phyloP scores from a whole-genome alignment of 2,888 invertebrate species.

The Lycaena phlaeas region DNA sequence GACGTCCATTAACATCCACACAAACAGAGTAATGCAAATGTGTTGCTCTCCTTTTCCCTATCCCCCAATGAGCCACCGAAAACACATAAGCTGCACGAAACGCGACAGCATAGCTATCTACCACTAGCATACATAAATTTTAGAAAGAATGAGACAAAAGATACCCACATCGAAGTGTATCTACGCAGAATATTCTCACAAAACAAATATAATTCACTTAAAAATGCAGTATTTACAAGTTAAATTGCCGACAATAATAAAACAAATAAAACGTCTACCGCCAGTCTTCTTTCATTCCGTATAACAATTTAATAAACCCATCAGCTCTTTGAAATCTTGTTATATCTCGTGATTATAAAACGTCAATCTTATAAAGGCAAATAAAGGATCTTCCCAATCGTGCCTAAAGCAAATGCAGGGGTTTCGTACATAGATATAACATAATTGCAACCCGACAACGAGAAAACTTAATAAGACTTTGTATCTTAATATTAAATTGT shows the following conservation, averaged over 20 bases:
- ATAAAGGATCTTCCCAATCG: constrained; percentile 31
- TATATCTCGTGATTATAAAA: constrained; percentile 39
- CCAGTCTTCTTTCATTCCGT: constrained; percentile 13
- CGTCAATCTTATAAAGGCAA: constrained; percentile 43
- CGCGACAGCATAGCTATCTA: too few relatives aligned
- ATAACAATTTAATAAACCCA: constrained; percentile 44
- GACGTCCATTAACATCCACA: too few relatives aligned
- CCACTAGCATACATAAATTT: too few relatives aligned
- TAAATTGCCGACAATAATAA: not conserved
- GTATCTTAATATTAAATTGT: too few relatives aligned
- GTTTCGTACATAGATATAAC: not conserved
- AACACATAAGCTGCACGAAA: too few relatives aligned
- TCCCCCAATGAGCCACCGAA: too few relatives aligned
- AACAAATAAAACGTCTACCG: constrained; percentile 8
- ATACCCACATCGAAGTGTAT: too few relatives aligned
- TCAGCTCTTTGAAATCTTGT: constrained; percentile 29
- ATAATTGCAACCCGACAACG: not conserved
- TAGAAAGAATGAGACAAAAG: too few relatives aligned
- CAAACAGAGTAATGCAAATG: too few relatives aligned
- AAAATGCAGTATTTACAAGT: not conserved
- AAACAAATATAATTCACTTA: too few relatives aligned
- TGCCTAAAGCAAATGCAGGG: constrained; percentile 4
- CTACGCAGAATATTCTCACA: too few relatives aligned
- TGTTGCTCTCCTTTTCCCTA: too few relatives aligned
- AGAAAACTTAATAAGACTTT: constrained; percentile 1